Evolutionary conservation across 2,113 vertebrate species (phyloP).

Genomic region (Ceyx cyanopectus): DNA sequence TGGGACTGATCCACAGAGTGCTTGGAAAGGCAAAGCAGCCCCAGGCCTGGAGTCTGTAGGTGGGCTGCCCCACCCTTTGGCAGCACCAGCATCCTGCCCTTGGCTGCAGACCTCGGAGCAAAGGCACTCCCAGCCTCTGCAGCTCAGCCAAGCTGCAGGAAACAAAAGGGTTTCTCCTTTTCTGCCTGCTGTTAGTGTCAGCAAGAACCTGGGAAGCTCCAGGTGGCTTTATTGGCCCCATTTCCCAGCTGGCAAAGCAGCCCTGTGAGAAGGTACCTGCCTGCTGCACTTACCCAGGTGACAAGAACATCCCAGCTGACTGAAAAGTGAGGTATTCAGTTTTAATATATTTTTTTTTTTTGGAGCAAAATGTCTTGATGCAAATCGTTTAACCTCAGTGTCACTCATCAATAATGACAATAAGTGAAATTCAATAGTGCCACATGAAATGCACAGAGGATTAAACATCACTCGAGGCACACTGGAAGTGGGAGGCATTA

Average conservation of each 20-base stretch:
- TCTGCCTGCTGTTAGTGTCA: neutral
- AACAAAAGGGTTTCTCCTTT: neutral
- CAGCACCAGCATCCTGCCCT: slow-evolving; percentile 25
- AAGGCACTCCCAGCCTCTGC: neutral
- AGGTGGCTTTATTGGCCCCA: neutral
- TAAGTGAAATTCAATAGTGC: slow-evolving; percentile 37
- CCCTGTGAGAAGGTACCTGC: neutral
- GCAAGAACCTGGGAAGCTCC: neutral
- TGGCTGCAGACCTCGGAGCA: slow-evolving; percentile 16
- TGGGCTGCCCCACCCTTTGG: slow-evolving; percentile 63
- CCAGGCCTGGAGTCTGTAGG: slow-evolving; percentile 48
- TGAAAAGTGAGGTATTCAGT: neutral
- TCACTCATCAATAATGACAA: slow-evolving; percentile 64
- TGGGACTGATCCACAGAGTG: neutral
- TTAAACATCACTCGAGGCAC: slow-evolving; percentile 62
- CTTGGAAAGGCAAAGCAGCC: neutral
- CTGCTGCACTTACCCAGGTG: neutral
- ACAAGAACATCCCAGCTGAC: slow-evolving; percentile 1
- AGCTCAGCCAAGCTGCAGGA: neutral
- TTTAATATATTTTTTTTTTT: neutral
- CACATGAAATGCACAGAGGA: slow-evolving; percentile 44
- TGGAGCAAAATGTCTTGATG: slow-evolving; percentile 20
- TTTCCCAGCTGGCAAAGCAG: slow-evolving; percentile 15
- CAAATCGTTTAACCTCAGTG: slow-evolving; percentile 38
- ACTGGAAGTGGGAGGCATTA: neutral